Conservation (phyloP, 2,113 vertebrate species). For the Ammodramus savannarum region DNA sequence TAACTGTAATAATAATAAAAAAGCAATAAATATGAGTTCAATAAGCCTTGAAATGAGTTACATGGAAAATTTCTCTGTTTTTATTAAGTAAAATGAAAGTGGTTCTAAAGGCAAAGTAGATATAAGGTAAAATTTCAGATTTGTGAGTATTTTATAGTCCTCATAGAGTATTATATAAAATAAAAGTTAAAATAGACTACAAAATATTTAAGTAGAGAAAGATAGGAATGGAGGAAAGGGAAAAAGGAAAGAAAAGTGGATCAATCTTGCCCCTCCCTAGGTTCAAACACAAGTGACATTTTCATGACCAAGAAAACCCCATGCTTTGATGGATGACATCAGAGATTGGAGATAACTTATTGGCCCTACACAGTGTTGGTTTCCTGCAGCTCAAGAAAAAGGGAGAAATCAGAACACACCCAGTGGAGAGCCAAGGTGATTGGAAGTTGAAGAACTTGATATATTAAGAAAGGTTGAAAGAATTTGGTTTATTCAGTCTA, state of each 20-base stretch:
- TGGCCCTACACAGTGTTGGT: not conserved
- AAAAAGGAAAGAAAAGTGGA: not conserved
- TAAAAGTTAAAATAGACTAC: not conserved
- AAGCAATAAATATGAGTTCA: not conserved
- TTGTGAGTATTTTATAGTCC: not conserved
- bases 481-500: not conserved
- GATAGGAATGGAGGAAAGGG: not conserved
- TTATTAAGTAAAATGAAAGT: not conserved
- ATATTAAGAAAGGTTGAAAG: not conserved
- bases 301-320: too few species aligned
- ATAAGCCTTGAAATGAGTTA: not conserved
- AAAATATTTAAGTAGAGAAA: not conserved
- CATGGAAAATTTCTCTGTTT: not conserved
- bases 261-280: not conserved
- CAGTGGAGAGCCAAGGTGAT: too few species aligned
- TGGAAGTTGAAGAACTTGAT: too few species aligned
- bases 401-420: not conserved
- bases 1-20: not conserved
- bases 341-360: not conserved
- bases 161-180: not conserved
- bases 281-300: not conserved
- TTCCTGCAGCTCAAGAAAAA: not conserved
- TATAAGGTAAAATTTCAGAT: not conserved
- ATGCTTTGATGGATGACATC: not conserved
- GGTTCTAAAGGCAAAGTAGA: not conserved